Evolutionary conservation across 2,113 vertebrate species (phyloP), one percentile per base, ranked within the genome.

Genomic region (Cathartes aura): DNA sequence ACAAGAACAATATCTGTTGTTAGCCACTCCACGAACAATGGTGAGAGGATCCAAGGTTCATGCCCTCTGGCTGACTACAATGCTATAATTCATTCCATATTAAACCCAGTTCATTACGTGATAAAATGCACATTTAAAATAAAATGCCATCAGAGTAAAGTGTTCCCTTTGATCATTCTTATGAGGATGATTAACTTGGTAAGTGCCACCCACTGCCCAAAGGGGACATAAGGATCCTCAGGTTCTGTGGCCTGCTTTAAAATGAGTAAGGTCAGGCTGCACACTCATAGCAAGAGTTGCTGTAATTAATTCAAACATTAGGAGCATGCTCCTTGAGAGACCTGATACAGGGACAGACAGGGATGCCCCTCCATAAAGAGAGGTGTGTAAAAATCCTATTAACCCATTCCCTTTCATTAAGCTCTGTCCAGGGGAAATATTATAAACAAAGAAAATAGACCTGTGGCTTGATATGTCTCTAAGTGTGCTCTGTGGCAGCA

Each of bases 251-350:
- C 94, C 66, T 84, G 82, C 87, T 94, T 71, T 97, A 92, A 97
- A 95, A 92, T 79, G 89, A 85, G 82, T 60, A 80, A 66, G 82
- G 89, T 60, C n/a, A 62, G 76, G 73, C 8, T 40, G 0, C 56
- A 68, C 50, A 92, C 87, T 91, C 50, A 90, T 34, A 96, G 93
- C 95, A 96, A 93, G 83, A 91, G 72, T 86, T 91, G 85, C 83
- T 87, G 87, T 91, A 93, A 97, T 95, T 93, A 96, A 91, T 89
- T 17, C 40, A 89, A 93, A 93, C 75, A 89, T 94, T 90, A 97
- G 92, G 85, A 83, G 73, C 70, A 58, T 43, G 59, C 47, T 87
- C 55, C 13, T 90, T 63, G 56, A 96, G 83, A 95, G 82, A 55
- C 67, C 53, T 93, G 79, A 68, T 70, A 55, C 63, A 82, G 90